Percentiles rank a stretch among this genome's conserved stretches.
phyloP scores from a whole-genome alignment of 2,797 vertebrate species.

The Cossypha niveicapilla region DNA sequence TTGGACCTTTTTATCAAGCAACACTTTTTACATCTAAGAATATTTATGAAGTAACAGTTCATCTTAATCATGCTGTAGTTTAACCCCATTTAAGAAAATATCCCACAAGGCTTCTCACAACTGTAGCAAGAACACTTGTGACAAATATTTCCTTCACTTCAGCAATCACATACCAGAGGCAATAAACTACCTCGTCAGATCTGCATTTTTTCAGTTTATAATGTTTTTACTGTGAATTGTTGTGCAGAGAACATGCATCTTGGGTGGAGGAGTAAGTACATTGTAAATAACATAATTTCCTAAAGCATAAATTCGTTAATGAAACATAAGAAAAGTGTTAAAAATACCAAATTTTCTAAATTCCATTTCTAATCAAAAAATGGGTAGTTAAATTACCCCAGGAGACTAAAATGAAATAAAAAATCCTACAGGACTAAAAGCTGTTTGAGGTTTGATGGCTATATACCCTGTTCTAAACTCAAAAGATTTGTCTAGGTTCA shows the following conservation, averaged over 20 bases:
- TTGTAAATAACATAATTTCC: not conserved
- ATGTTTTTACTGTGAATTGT: not conserved
- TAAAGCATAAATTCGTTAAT: not conserved
- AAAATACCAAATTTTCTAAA: not conserved
- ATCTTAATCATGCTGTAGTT: not conserved
- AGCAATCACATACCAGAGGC: not conserved
- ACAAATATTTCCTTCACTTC: slow-evolving; percentile 23
- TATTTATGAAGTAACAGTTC: slow-evolving; percentile 41
- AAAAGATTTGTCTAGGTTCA: not conserved
- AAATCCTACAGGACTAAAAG: not conserved
- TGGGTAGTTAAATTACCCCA: not conserved
- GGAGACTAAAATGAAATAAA: not conserved
- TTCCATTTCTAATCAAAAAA: not conserved
- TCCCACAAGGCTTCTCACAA: not conserved
- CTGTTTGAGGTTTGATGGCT: not conserved
- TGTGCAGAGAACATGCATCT: not conserved
- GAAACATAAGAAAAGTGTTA: not conserved
- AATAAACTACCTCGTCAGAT: not conserved
- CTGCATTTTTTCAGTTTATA: not conserved
- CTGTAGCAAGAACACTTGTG: not conserved
- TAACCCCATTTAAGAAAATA: not conserved
- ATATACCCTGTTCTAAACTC: not conserved
- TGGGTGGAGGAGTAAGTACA: not conserved
- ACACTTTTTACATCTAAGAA: not conserved
- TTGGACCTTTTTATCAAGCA: slow-evolving; percentile 26